Conservation (phyloP, 2,888 invertebrate genomes). For the Schizaphis graminum region DNA sequence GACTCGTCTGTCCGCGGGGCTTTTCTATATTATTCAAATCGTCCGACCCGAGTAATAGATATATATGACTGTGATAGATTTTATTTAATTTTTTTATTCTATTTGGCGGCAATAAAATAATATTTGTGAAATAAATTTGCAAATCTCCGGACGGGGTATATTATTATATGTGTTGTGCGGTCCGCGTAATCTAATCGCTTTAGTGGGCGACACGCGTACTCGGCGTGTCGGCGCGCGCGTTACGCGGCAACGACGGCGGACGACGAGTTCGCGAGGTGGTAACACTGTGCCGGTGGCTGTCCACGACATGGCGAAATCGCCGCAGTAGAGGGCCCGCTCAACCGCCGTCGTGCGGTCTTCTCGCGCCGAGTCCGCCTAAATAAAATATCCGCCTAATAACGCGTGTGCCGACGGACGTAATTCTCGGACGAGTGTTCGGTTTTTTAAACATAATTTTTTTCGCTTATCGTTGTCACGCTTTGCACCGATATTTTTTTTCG, state of each 20-base stretch:
- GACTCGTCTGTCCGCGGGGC: background rate
- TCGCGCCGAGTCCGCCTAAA: background rate
- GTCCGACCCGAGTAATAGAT: background rate
- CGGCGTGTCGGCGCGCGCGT: background rate
- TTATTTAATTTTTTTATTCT: no score
- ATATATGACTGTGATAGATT: no score
- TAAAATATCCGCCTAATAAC: background rate
- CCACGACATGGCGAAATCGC: background rate
- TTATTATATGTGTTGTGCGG: background rate
- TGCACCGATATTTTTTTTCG: background rate
- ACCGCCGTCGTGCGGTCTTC: background rate
- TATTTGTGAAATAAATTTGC: background rate
- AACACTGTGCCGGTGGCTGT: constrained; percentile 21
- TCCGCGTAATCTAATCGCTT: background rate
- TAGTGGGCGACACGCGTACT: background rate
- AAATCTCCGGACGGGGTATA: background rate
- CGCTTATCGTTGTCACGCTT: background rate
- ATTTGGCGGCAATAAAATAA: background rate
- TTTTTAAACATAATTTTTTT: background rate
- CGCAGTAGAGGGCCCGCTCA: constrained; percentile 9
- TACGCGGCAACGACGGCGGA: background rate
- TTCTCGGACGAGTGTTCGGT: background rate
- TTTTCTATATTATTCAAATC: background rate
- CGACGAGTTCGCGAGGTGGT: constrained; percentile 17
- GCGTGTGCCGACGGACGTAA: background rate